These are phyloP conservation scores for Pseudorectes ferrugineus DNA, from an alignment of 2,113 vertebrate species.

Conservation along the genomic window DNA sequence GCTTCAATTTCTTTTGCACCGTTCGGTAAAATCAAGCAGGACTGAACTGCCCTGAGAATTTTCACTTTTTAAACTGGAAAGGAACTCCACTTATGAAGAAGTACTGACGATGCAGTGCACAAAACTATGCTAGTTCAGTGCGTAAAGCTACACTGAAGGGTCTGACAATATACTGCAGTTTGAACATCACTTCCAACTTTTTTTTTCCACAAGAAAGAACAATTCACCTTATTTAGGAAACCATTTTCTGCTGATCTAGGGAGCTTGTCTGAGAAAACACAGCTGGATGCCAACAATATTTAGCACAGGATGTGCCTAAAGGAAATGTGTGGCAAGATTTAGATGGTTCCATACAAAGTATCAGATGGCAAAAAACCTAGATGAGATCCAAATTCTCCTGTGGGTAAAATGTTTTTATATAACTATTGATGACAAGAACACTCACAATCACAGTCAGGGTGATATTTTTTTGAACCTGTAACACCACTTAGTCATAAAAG, in stretches of 20 bases:
- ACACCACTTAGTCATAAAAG: background rate
- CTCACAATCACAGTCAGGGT: background rate
- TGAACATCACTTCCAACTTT: background rate
- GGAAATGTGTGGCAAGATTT: background rate
- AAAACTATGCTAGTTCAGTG: background rate
- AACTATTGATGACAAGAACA: background rate
- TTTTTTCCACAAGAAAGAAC: conserved; percentile 24
- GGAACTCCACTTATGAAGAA: background rate
- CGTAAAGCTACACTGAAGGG: conserved; percentile 30
- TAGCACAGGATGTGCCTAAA: conserved; percentile 2
- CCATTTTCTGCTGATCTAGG: conserved; percentile 31
- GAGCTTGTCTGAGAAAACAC: conserved; percentile 17
- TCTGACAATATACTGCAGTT: background rate
- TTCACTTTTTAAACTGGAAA: background rate
- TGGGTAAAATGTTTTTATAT: background rate
- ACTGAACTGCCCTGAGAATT: background rate
- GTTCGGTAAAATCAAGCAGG: background rate
- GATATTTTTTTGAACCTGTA: background rate
- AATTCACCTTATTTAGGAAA: conserved; percentile 16
- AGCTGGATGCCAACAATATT: conserved; percentile 29
- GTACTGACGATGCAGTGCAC: background rate
- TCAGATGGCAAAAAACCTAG: background rate
- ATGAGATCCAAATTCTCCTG: background rate
- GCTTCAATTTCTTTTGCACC: background rate
- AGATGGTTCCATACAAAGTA: background rate